Base-by-base conservation (phyloP, 2,113 vertebrate genomes). In the Hydropotes inermis region DNA sequence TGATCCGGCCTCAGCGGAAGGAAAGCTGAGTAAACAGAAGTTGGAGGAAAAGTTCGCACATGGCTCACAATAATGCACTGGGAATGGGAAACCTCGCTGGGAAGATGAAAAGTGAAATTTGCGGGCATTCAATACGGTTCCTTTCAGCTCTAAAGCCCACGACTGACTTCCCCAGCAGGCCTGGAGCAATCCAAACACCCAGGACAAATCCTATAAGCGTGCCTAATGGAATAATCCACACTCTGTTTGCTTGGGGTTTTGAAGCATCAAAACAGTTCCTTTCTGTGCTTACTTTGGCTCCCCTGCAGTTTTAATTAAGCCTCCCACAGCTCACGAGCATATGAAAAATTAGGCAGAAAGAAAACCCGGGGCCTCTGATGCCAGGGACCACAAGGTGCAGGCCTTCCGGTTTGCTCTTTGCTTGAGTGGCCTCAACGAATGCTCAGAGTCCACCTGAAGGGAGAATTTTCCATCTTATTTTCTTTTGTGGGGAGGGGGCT, bases 271-370 rank as follows among this genome's bases (percentile, higher is more conserved):
- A 98, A 47, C 54, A 98, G 93, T 84, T 94, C 95, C 97, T 98
- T 98, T 74, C 95, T 90, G 96, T 39, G 90, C 91, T 98, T 97
- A 94, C 93, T 98, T 98, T 98, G 98, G 97, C 97, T 98, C 70
- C 91, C 94, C 96, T 97, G 97, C 92, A 98, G 95, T 95, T 98
- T 98, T 98, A 98, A 98, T 98, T 98, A 98, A 97, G 91, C 96
- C 98, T 98, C 95, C 97, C 85, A 87, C 88, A 96, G 97, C 97
- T 98, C 95, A 76, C 33, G 91, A 97, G 81, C 58, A 94, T 98
- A 97, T 90, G 60, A 58, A 98, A 98, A 98, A 96, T 97, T 43
- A 45, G 97, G 90, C 84, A 5, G 97, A 94, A 97, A 96, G 93
- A 92, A 98, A 97, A 90, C 91, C 89, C 87, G n/a, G 7, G 39